phyloP scores from a whole-genome alignment of 2,797 vertebrate species.

The Chiroxiphia lanceolata region DNA sequence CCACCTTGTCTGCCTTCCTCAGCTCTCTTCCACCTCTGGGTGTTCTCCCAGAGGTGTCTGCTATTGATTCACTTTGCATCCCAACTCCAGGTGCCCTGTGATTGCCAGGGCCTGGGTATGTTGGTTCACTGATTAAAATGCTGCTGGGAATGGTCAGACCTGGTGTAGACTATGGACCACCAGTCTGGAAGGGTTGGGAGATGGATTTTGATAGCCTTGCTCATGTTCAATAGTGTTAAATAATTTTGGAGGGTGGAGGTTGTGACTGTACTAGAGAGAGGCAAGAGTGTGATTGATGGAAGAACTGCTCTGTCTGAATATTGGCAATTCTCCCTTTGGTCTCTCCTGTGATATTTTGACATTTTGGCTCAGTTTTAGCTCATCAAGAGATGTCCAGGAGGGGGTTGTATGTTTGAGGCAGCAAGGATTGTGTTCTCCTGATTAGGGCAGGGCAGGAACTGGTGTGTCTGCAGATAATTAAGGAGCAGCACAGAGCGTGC shows the following conservation, averaged over 20 bases:
- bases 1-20: neutral
- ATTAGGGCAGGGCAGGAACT: conserved; percentile 6
- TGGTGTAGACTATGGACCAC: neutral
- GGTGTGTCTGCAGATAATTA: conserved; percentile 31
- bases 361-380: conserved; percentile 1
- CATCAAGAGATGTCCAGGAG: neutral
- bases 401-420: neutral
- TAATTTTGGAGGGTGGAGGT: neutral
- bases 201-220: neutral
- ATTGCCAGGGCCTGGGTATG: neutral
- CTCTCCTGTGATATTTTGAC: neutral
- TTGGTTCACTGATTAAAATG: neutral
- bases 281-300: neutral
- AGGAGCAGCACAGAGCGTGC: neutral
- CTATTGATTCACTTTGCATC: neutral
- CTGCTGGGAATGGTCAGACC: neutral
- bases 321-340: neutral
- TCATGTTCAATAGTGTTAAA: neutral
- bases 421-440: neutral
- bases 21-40: neutral
- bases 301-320: neutral
- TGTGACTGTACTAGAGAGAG: neutral
- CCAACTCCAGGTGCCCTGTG: neutral
- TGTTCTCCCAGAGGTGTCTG: neutral
- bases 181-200: neutral